phyloP scores from a whole-genome alignment of 1,140 invertebrate genomes.

The Bombus superbus region DNA sequence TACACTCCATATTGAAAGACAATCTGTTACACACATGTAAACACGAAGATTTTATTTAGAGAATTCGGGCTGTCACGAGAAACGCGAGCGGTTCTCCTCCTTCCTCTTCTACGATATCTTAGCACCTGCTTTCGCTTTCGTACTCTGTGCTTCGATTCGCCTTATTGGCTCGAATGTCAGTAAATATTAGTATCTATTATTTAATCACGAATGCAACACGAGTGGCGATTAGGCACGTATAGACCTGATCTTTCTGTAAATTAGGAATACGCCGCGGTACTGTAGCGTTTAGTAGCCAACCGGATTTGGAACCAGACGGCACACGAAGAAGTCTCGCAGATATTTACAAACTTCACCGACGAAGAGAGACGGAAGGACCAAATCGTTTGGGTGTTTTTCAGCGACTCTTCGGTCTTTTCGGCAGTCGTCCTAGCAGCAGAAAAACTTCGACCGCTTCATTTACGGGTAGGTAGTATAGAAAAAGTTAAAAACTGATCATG shows the following conservation, averaged over 20 bases:
- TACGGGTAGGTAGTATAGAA: conserved; percentile 77
- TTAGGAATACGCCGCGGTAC: conserved; percentile 80
- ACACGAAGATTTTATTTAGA: not conserved
- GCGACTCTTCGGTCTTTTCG: conserved; percentile 83
- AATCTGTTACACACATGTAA: not conserved
- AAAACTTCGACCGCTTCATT: conserved; percentile 87
- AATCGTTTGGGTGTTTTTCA: conserved; percentile 80
- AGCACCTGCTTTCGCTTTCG: conserved; percentile 47
- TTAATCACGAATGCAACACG: not conserved
- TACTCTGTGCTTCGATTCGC: conserved; percentile 21
- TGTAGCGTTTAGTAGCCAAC: conserved; percentile 87
- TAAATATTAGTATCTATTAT: not conserved
- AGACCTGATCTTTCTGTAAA: conserved; percentile 57
- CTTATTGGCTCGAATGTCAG: not conserved
- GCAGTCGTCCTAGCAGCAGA: conserved; percentile 84
- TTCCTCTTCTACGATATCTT: conserved; percentile 49
- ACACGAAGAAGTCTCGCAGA: conserved; percentile 77
- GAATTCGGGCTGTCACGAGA: not conserved
- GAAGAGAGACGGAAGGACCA: conserved; percentile 77
- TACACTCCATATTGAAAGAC: not conserved
- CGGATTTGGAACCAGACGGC: conserved; percentile 79
- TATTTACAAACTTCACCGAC: conserved; percentile 78
- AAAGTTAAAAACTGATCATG: not conserved
- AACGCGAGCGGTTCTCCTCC: conserved; percentile 30
- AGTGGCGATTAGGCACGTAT: not conserved